Evolutionary conservation across 2,888 invertebrate genomes (phyloP), one percentile per base, ranked within the genome.

Genomic region (Athrips mouffetella): DNA sequence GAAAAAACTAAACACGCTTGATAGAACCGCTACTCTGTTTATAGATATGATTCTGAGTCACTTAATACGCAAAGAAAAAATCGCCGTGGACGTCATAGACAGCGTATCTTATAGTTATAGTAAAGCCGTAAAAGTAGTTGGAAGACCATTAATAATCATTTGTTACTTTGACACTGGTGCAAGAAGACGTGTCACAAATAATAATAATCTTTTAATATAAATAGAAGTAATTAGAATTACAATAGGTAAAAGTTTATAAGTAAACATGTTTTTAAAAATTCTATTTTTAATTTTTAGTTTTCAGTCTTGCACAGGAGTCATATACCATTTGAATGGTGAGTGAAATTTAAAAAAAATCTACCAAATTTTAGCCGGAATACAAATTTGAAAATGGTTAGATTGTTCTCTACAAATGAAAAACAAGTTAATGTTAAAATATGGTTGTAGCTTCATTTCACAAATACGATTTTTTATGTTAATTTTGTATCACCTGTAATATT

Each of bases 261-360:
- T 40, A 11, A 23, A 21, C 10, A 41, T 41, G 41, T 16, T 47
- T 6, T 10, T 18, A 1, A 18, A 21, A 30, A 11, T 30, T 15
- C 13, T 40, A 4, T n/a, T 29, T 2, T 27, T 20, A 18, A 0
- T 44, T 37, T 27, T 48, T 5, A 21, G 11, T 3, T 8, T 42
- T 18, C 15, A 47, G 5, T 50, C 40, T 16, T 58, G 58, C 18
- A 8, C 50, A 13, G 63, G 53, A 5, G 58, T 60, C 3, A 59
- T 65, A 39, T 56, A 59, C 31, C 53, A 39, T 18, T 49, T 65
- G n/a, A 65, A 62, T 54, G 62, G 65, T 65, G 48, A 62, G 66
- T 39, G 15, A 25, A n/a, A n/a, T 35, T 3, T 7, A 15, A 18
- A 35, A 35, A 35, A 16, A 3, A 15, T 30, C 5, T 5, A n/a